Conservation (phyloP, 1,140 invertebrate species). For the Lineus longissimus region DNA sequence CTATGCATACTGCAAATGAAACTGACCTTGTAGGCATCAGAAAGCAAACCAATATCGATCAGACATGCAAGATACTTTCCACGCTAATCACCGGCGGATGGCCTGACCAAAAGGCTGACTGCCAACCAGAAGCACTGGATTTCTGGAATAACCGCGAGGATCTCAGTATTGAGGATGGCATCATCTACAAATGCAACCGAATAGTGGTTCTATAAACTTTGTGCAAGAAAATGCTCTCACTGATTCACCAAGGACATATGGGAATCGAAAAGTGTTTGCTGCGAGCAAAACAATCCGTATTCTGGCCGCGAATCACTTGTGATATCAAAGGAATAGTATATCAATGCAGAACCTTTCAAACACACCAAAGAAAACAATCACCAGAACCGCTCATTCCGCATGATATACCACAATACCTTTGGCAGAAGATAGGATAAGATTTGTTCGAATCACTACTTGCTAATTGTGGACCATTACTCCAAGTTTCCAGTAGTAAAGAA, state of each 20-base stretch:
- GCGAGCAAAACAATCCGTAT: slow-evolving; percentile 17
- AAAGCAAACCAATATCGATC: background rate
- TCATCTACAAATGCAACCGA: too few relatives aligned
- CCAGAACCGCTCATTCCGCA: slow-evolving; percentile 19
- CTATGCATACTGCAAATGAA: too few relatives aligned
- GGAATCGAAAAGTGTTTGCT: slow-evolving; percentile 29
- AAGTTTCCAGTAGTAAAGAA: too few relatives aligned
- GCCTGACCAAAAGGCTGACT: too few relatives aligned
- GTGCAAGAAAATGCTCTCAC: slow-evolving; percentile 32
- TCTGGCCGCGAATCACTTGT: slow-evolving; percentile 25
- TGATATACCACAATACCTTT: slow-evolving; percentile 23
- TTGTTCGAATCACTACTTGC: too few relatives aligned
- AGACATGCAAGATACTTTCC: background rate
- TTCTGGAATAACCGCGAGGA: background rate
- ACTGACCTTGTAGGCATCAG: background rate
- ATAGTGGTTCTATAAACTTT: slow-evolving; percentile 32
- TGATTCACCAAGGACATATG: slow-evolving; percentile 38
- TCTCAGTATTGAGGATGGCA: background rate
- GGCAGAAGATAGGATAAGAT: too few relatives aligned
- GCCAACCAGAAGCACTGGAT: slow-evolving; percentile 14
- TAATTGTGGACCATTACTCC: too few relatives aligned
- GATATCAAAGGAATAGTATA: slow-evolving; percentile 18
- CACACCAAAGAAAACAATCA: background rate
- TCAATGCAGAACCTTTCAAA: slow-evolving; percentile 1
- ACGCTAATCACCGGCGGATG: background rate